Evolutionary conservation across 2,797 vertebrate species (phyloP), one percentile per base, ranked within the genome.

Genomic region (Rhyacichthys aspro): DNA sequence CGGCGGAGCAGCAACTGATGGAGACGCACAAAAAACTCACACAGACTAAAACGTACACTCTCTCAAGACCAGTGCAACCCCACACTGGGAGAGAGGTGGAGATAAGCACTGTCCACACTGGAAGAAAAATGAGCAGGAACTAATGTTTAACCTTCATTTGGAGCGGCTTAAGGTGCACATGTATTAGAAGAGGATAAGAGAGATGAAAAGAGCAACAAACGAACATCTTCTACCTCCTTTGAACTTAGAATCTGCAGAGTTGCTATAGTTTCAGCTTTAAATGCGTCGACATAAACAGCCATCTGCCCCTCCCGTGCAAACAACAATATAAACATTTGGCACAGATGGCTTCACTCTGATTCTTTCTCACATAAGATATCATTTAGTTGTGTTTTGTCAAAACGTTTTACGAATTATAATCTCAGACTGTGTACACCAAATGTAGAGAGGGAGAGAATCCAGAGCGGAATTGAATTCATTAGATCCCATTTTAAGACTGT

Each of bases 361-460:
- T 55, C 49, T 70, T 54, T 52, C 58, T 42, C 36, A 62, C 42
- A 55, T 17, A 70, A 63, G 17, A 62, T 36, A 69, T 71, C 71
- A 79, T 81, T 64, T 68, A 68, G 49, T 62, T 70, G 50, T 45
- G 61, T 70, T 64, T 78, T 76, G 65, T 72, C 58, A 32, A 76
- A 70, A 52, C 46, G 37, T 48, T 14, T n/a, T n/a, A n/a, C 36
- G 48, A 58, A 68, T n/a, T 49, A 64, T 48, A 67, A 70, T 63
- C 42, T 49, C 42, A 55, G 55, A 60, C 42, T 43, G 17, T 44
- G 47, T 44, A 46, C 50, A 67, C 34, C 62, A 75, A 61, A 72
- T 70, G 71, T 28, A 28, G 47, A n/a, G 36, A 16, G 28, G 7
- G 19, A 16, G 43, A 9, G 11, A 61, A 55, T 79, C 36, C 77